A percentile compares a stretch with the other conserved stretches of the same genome.
phyloP scores from a whole-genome alignment of 2,888 invertebrate species.

The Diarsia mendica region DNA sequence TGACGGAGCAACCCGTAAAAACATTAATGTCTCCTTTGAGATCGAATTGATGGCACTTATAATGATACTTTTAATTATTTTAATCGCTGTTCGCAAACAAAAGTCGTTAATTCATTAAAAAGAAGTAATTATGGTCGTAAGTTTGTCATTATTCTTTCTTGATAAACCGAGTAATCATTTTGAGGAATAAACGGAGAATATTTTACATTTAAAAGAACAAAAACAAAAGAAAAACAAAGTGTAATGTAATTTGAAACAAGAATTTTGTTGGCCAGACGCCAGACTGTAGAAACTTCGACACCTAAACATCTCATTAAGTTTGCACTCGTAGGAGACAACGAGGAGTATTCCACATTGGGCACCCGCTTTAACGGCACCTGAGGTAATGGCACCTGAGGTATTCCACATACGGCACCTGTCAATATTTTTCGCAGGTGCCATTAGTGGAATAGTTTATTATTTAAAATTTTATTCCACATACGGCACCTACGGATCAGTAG shows the following conservation, averaged over 20 bases:
- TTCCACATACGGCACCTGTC: too few species aligned
- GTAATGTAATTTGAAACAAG: slow-evolving; percentile 44
- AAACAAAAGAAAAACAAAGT: slow-evolving; percentile 30
- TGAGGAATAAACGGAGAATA: slow-evolving; percentile 23
- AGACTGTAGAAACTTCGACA: slow-evolving; percentile 57
- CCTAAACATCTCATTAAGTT: slow-evolving; percentile 60
- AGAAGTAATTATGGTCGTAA: slow-evolving; percentile 80
- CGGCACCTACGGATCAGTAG: too few species aligned
- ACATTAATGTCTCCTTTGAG: slow-evolving; percentile 88
- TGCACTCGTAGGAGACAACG: slow-evolving; percentile 22
- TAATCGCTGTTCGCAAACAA: slow-evolving; percentile 87
- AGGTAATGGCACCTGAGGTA: too few species aligned
- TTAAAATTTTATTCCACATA: too few species aligned
- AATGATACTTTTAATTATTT: slow-evolving; percentile 90
- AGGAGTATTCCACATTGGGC: too few species aligned
- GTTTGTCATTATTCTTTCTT: slow-evolving; percentile 67
- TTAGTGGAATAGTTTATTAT: too few species aligned
- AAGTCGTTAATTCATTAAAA: slow-evolving; percentile 89
- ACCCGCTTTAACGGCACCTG: too few species aligned
- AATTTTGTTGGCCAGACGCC: slow-evolving; percentile 63
- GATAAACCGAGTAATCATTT: slow-evolving; percentile 59
- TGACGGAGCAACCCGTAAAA: slow-evolving; percentile 81
- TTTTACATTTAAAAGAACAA: slow-evolving; percentile 19
- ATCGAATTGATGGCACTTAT: slow-evolving; percentile 87
- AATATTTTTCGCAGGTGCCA: too few species aligned